Percentiles rank a stretch among this genome's conserved stretches.
Conservation (phyloP, 1,140 invertebrate genomes). For the Schmidtea mediterranea region DNA sequence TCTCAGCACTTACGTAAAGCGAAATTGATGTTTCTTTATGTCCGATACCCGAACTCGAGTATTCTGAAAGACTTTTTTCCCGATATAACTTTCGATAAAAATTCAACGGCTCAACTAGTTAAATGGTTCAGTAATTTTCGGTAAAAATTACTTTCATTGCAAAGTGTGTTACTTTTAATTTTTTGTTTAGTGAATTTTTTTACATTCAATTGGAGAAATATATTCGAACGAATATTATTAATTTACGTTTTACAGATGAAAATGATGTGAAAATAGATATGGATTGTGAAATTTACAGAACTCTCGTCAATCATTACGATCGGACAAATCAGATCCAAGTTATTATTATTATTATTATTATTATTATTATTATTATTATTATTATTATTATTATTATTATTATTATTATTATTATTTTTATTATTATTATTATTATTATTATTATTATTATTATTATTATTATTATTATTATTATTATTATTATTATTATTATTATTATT, state of each 20-base stretch:
- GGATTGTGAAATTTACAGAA: constrained; percentile 76
- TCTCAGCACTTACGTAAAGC: constrained; percentile 92
- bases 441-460: too few relatives aligned
- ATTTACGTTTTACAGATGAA: constrained; percentile 55
- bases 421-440: too few relatives aligned
- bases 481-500: neutral
- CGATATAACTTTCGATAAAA: constrained; percentile 96
- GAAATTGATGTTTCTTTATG: constrained; percentile 98
- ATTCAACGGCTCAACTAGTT: constrained; percentile 90
- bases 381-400: too few relatives aligned
- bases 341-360: too few relatives aligned
- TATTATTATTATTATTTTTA: neutral
- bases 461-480: too few relatives aligned
- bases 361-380: too few relatives aligned
- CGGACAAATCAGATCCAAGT: constrained; percentile 96
- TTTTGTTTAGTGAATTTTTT: constrained; percentile 58
- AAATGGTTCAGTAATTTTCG: constrained; percentile 97
- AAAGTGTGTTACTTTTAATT: neutral
- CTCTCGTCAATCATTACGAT: constrained; percentile 88
- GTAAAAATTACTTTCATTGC: constrained; percentile 33
- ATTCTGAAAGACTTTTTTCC: constrained; percentile 95
- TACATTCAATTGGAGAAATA: constrained; percentile 99
- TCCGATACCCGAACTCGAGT: constrained; percentile 74
- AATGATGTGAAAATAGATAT: constrained; percentile 52
- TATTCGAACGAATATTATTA: constrained; percentile 67